Evolutionary conservation across 2,888 invertebrate genomes (phyloP).

Genomic region (Cistogaster globosa): DNA sequence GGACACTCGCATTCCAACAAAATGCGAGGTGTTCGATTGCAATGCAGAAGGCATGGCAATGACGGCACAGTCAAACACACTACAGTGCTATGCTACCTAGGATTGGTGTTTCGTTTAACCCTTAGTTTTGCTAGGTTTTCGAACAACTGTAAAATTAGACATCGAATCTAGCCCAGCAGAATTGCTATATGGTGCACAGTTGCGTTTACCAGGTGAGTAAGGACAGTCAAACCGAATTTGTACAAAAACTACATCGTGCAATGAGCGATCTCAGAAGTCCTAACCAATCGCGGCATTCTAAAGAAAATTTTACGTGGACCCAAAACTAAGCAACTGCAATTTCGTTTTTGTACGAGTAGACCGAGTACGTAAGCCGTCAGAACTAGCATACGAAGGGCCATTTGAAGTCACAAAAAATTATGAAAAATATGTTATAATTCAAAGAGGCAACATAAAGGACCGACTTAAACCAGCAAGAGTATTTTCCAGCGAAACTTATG

Average conservation of each 20-base stretch:
- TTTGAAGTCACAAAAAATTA: constrained; percentile 31
- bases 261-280: constrained; percentile 19
- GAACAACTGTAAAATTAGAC: too few relatives aligned
- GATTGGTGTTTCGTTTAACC: too few relatives aligned
- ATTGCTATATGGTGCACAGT: constrained; percentile 75
- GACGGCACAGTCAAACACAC: too few relatives aligned
- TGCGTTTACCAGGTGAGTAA: constrained; percentile 66
- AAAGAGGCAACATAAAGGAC: constrained; percentile 5
- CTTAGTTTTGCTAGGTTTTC: too few relatives aligned
- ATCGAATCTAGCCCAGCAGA: constrained; percentile 76
- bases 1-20: too few relatives aligned
- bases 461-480: constrained; percentile 52
- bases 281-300: background rate
- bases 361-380: constrained; percentile 35
- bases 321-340: constrained; percentile 27
- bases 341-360: constrained; percentile 64
- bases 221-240: constrained; percentile 37
- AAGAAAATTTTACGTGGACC: constrained; percentile 34
- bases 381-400: constrained; percentile 57
- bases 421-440: constrained; percentile 40
- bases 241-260: constrained; percentile 18
- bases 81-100: too few relatives aligned
- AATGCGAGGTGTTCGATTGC: too few relatives aligned
- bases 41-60: too few relatives aligned
- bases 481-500: background rate